Percentiles rank a stretch among this genome's conserved stretches.
These are phyloP conservation scores for Drosophila eugracilis DNA, from an alignment of 1,140 invertebrate species.

Conservation along the genomic window DNA sequence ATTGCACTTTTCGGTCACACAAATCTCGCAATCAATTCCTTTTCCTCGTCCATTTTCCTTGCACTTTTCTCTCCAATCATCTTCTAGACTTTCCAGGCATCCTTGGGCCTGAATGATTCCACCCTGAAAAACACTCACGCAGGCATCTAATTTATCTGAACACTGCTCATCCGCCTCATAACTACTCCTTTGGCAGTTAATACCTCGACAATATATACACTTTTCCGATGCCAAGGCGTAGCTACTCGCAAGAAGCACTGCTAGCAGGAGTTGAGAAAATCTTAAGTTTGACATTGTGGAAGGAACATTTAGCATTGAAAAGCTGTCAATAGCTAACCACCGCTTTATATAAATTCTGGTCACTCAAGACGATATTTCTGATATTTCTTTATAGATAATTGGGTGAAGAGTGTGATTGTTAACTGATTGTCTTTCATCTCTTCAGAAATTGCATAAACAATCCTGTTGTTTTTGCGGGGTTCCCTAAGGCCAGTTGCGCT, in stretches of 20 bases:
- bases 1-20: slow-evolving; percentile 62
- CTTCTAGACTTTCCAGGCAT: slow-evolving; percentile 47
- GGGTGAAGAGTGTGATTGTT: slow-evolving; percentile 35
- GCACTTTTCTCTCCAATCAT: slow-evolving; percentile 31
- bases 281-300: slow-evolving; percentile 50
- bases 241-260: slow-evolving; percentile 5
- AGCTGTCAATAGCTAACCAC: neutral
- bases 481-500: slow-evolving; percentile 23
- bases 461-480: slow-evolving; percentile 32
- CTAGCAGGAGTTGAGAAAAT: neutral
- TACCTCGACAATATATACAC: slow-evolving; percentile 68
- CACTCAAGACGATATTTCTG: slow-evolving; percentile 10
- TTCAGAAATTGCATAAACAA: slow-evolving; percentile 33
- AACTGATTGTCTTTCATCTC: slow-evolving; percentile 33
- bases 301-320: slow-evolving; percentile 52
- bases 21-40: slow-evolving; percentile 52
- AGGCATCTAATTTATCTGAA: slow-evolving; percentile 59
- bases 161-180: slow-evolving; percentile 56
- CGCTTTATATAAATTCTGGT: slow-evolving; percentile 63
- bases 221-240: slow-evolving; percentile 40
- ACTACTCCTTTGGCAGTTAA: slow-evolving; percentile 70
- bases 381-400: slow-evolving; percentile 14
- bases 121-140: slow-evolving; percentile 63
- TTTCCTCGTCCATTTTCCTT: neutral
- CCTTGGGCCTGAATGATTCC: slow-evolving; percentile 67